Evolutionary conservation across 2,797 vertebrate genomes (phyloP).

Genomic region (Notolepis coatsorum): DNA sequence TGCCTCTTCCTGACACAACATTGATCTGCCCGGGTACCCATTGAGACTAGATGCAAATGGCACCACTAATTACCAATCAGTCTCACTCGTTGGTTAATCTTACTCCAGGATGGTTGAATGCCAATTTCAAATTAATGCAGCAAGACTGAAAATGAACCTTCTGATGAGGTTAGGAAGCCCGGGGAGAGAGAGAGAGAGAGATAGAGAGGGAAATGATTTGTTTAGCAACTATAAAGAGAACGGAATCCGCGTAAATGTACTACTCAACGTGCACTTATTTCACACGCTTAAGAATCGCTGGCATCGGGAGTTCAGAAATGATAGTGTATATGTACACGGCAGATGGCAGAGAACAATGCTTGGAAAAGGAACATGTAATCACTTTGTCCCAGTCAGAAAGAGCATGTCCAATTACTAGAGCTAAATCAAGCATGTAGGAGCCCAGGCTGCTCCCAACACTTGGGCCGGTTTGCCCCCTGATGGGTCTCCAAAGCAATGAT

Average conservation of each 20-base stretch:
- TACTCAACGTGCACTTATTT: slow-evolving; percentile 41
- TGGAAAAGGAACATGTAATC: slow-evolving; percentile 78
- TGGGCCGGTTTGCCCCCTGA: slow-evolving; percentile 66
- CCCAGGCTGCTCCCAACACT: slow-evolving; percentile 64
- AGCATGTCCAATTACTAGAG: slow-evolving; percentile 81
- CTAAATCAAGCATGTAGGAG: slow-evolving; percentile 76
- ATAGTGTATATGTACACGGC: slow-evolving; percentile 17
- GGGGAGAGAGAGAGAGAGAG: too few relatives aligned
- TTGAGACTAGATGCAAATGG: slow-evolving; percentile 76
- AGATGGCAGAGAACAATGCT: slow-evolving; percentile 60
- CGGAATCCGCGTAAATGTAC: slow-evolving; percentile 38
- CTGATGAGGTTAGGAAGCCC: slow-evolving; percentile 57
- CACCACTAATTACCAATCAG: slow-evolving; percentile 80
- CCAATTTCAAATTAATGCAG: slow-evolving; percentile 66
- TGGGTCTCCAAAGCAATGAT: slow-evolving; percentile 67
- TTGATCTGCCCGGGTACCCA: slow-evolving; percentile 70
- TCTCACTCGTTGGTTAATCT: slow-evolving; percentile 72
- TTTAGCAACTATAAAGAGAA: slow-evolving; percentile 55
- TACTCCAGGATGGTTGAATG: slow-evolving; percentile 60
- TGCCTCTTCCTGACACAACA: slow-evolving; percentile 66
- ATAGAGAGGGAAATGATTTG: slow-evolving; percentile 58
- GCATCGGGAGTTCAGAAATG: slow-evolving; percentile 14
- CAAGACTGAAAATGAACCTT: slow-evolving; percentile 67
- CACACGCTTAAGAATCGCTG: slow-evolving; percentile 23
- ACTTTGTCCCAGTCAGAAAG: slow-evolving; percentile 79